Base-by-base conservation (phyloP, 2,113 vertebrate genomes). In the Aviceda subcristata region DNA sequence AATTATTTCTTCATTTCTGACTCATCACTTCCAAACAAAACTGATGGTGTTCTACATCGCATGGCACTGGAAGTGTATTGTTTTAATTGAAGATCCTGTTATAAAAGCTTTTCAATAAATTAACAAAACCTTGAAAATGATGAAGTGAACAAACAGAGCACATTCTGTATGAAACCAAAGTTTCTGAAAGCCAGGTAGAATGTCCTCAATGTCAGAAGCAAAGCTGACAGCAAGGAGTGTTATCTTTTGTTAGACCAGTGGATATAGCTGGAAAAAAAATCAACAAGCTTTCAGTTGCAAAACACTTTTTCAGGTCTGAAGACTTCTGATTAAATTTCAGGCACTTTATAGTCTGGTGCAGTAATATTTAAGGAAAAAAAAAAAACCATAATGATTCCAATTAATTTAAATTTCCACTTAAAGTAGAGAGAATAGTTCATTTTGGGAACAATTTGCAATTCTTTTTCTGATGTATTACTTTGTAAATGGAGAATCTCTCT, bases 361-460 rank as follows among this genome's bases (percentile, higher is more conserved):
- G 77, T 94, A 91, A 90, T 87, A 85, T 87, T 85, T 90, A 89
- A 92, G 9, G 63, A 9, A 56, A 87, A 92, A 81, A 90, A 48
- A 10, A 1, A 11, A 1, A 1, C 18, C 89, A 60, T 60, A 82
- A 91, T 87, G 48, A 88, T 92, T 96, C 32, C 32, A 88, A 91
- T 95, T 95, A 92, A 94, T 96, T 96, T 94, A 76, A 68, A 93
- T 95, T 95, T 94, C 86, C 51, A 60, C 83, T 93, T 77, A 56
- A 88, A 75, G 46, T 72, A 71, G 83, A 94, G 79, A 74, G 55
- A 89, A 62, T 74, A 92, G 55, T 73, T 93, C 60, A 77, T 91
- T 96, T 91, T 59, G 68, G 46, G 64, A 96, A 80, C 63, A 84
- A 81, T 92, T 92, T 95, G 64, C 80, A 89, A 39, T 89, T 90